Base-by-base conservation (phyloP, 2,797 vertebrate species). In the Fistularia tabacaria region DNA sequence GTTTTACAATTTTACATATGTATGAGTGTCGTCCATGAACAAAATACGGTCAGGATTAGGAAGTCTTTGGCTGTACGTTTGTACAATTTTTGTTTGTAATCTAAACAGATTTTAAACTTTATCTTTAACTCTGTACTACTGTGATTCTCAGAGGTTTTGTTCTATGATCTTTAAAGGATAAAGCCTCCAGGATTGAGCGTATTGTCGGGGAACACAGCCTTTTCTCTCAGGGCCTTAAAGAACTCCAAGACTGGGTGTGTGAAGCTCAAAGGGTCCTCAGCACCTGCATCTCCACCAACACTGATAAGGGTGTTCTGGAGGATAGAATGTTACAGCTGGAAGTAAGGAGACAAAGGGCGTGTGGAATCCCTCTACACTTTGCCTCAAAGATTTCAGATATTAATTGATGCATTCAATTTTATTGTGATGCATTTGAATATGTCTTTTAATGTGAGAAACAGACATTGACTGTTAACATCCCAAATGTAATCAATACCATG, bases 261-360 rank as follows among this genome's bases (percentile, higher is more conserved):
- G 95, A 98, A 51, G 88, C 93, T 6, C 81, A 94, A 68, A 91
- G 92, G 65, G 87, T 93, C 85, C 87, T 99, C 47, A 87, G 90
- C 66, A 93, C 91, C 7, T 99, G 96, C 73, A 90, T 88, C 74
- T 92, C 90, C 64, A 89, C 93, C 8, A 96, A 93, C 0, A 91
- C 92, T 0, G 94, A 98, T 85, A 98, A 96, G 73, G 89, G 88
- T 1, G 90, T 96, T 62, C 86, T 99, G 67, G 94, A 98, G 69
- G 93, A 92, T 75, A 90, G 95, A 59, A 95, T 96, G 94, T 76
- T 93, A 62, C 97, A 98, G 70, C 85, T 99, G 7, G 97, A 99
- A 92, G 97, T 99, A 86, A 62, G 73, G 14, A 58, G 8, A 10
- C 8, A 36, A 38, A 63, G 1, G 9, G 37, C 2, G 3, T 40